phyloP scores from a whole-genome alignment of 2,888 invertebrate genomes.

The Coecobrya sp. region DNA sequence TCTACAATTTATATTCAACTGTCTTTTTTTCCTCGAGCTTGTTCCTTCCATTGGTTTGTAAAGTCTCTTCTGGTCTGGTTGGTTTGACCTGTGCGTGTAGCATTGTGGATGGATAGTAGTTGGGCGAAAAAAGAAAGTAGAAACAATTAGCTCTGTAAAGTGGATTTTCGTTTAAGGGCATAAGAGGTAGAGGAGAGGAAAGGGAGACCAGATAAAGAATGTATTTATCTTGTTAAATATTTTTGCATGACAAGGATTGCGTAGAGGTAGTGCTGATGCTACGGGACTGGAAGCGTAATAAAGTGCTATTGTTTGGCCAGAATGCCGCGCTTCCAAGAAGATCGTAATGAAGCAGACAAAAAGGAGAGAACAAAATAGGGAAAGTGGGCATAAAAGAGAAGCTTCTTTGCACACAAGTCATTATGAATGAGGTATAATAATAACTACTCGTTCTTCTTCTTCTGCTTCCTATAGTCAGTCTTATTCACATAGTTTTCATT shows the following conservation, averaged over 20 bases:
- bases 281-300: constrained; percentile 12
- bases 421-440: constrained; percentile 45
- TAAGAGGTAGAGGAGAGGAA: not conserved
- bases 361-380: not conserved
- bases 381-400: constrained; percentile 22
- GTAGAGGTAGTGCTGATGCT: not conserved
- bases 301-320: constrained; percentile 45
- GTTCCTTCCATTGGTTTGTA: not conserved
- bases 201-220: constrained; percentile 44
- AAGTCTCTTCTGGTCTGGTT: not conserved
- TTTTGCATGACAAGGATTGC: constrained; percentile 38
- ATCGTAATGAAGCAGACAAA: constrained; percentile 53
- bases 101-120: not conserved
- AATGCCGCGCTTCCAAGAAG: constrained; percentile 20
- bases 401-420: constrained; percentile 37
- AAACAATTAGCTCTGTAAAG: constrained; percentile 48
- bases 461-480: not conserved
- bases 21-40: constrained; percentile 32
- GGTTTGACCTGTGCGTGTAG: not conserved
- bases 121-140: not conserved
- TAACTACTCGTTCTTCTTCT: constrained; percentile 7
- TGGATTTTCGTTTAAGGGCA: constrained; percentile 46
- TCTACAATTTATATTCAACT: constrained; percentile 60
- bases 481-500: constrained; percentile 6
- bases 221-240: constrained; percentile 57